phyloP scores from a whole-genome alignment of 2,888 invertebrate genomes.

The Diaphora mendica region DNA sequence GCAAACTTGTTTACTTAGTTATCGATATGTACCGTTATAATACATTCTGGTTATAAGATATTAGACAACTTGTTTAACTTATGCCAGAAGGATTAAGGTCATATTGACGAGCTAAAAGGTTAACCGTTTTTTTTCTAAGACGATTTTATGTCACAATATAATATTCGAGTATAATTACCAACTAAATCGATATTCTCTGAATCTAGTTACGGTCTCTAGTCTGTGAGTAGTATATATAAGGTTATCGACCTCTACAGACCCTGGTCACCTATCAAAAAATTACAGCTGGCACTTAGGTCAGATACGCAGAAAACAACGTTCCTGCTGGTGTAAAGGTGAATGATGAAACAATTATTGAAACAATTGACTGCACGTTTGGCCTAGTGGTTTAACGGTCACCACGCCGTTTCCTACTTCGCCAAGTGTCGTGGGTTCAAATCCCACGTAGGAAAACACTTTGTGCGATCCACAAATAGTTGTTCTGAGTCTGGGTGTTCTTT shows the following conservation, averaged over 20 bases:
- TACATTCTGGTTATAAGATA: background rate
- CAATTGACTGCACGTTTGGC: no score
- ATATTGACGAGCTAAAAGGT: background rate
- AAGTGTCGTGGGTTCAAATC: no score
- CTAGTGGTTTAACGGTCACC: no score
- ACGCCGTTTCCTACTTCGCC: no score
- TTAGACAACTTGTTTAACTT: background rate
- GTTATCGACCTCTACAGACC: background rate
- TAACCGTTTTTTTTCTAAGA: background rate
- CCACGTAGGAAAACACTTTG: no score
- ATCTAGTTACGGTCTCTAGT: background rate
- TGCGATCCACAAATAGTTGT: no score
- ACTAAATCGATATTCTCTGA: background rate
- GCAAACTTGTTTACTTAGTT: constrained; percentile 61
- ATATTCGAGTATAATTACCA: no score
- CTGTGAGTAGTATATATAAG: no score
- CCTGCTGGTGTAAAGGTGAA: background rate
- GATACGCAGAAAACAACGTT: background rate
- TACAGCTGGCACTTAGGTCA: no score
- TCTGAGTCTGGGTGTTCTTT: no score
- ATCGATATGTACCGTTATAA: background rate
- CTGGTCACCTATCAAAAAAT: background rate
- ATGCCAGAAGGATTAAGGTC: background rate
- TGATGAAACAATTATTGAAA: background rate
- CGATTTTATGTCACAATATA: no score